Percentiles rank a stretch among this genome's conserved stretches.
Conservation (phyloP, 2,113 vertebrate genomes). For the Ancistrus triradiatus region DNA sequence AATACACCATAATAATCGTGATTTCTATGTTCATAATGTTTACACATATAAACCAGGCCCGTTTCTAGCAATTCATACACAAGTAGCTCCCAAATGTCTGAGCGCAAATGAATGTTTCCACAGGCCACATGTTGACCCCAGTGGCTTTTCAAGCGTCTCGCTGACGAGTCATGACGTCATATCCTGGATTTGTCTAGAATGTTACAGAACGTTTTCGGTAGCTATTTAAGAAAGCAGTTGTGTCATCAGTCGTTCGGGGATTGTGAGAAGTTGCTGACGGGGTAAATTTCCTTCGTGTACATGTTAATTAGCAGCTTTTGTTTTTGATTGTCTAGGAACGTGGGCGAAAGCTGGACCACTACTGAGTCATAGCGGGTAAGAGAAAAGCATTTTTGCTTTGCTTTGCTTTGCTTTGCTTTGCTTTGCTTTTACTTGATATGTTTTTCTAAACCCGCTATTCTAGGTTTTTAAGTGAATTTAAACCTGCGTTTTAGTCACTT, state of each 20-base stretch:
- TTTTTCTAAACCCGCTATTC: too few species aligned
- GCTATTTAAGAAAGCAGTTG: background rate
- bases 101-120: too few species aligned
- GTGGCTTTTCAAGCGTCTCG: background rate
- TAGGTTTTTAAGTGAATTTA: too few species aligned
- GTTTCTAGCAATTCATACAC: too few species aligned
- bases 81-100: too few species aligned
- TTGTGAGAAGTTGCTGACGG: constrained; percentile 10
- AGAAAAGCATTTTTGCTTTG: background rate
- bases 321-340: background rate
- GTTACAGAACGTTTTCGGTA: constrained; percentile 24
- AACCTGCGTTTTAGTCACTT: too few species aligned
- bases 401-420: too few species aligned
- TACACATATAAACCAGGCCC: too few species aligned
- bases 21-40: too few species aligned
- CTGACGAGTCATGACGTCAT: constrained; percentile 2
- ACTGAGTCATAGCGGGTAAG: constrained; percentile 8
- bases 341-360: background rate
- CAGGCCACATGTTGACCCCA: too few species aligned
- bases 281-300: background rate
- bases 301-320: background rate
- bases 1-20: too few species aligned
- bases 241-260: background rate
- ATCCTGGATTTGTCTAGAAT: constrained; percentile 23
- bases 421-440: too few species aligned